Percentiles rank a stretch among this genome's conserved stretches.
Conservation (phyloP, 2,797 vertebrate species). For the Parotocinclus haroldoi region DNA sequence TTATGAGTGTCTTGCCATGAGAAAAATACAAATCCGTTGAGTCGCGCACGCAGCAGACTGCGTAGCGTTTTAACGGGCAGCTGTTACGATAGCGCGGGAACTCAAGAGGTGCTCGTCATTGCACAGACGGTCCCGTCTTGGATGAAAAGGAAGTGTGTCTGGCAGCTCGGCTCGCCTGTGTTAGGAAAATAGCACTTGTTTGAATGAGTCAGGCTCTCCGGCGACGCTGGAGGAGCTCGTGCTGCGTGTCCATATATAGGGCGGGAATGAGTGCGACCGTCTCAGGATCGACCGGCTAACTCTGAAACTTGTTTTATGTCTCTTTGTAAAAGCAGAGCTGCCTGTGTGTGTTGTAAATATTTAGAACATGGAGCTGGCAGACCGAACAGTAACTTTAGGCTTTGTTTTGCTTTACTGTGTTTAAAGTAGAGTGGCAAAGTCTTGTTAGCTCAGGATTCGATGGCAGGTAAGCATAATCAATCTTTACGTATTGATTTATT, state of each 20-base stretch:
- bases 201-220: constrained; percentile 44
- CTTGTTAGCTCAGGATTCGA: too few species aligned
- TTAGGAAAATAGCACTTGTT: constrained; percentile 38
- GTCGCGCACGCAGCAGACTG: constrained; percentile 5
- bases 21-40: constrained; percentile 8
- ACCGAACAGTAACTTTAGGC: background rate
- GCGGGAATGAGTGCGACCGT: constrained; percentile 29
- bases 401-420: background rate
- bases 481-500: background rate
- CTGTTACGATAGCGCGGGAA: constrained; percentile 39
- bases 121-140: constrained; percentile 17
- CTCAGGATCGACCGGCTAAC: constrained; percentile 6
- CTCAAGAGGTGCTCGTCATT: constrained; percentile 18
- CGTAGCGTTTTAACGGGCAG: constrained; percentile 5
- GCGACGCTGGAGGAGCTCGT: constrained; percentile 24
- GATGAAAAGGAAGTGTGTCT: constrained; percentile 49
- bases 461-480: too few species aligned
- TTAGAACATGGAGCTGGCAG: background rate
- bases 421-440: background rate
- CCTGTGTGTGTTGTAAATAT: constrained; percentile 36
- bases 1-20: constrained; percentile 6
- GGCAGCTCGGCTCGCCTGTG: constrained; percentile 25
- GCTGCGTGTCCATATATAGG: constrained; percentile 49
- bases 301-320: constrained; percentile 9
- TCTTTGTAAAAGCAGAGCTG: constrained; percentile 17